Percentiles rank a stretch among this genome's conserved stretches.
Evolutionary conservation across 2,113 vertebrate genomes (phyloP).

Genomic region (Rhinichthys klamathensis): DNA sequence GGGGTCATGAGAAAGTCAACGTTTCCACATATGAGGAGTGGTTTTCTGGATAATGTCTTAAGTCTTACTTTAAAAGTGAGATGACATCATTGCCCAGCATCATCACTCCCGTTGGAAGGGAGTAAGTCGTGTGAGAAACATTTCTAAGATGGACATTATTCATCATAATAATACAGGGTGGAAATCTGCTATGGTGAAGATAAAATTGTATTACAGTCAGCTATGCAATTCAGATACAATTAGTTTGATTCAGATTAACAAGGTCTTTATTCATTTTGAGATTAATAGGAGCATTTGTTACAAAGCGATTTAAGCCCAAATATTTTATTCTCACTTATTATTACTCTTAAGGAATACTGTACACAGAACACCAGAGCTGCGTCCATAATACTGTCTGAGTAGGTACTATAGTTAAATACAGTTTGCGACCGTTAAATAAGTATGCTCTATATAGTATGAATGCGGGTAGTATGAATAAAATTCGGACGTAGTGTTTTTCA

Average conservation of each 20-base stretch:
- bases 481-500: no score
- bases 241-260: neutral
- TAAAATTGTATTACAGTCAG: neutral
- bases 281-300: neutral
- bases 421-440: no score
- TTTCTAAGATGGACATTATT: neutral
- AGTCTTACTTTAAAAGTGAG: constrained; percentile 5
- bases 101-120: neutral
- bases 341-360: no score
- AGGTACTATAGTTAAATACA: no score
- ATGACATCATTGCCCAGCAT: constrained; percentile 37
- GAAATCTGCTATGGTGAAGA: neutral
- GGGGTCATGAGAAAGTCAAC: constrained; percentile 52
- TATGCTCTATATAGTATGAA: no score
- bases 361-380: neutral
- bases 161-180: neutral
- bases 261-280: neutral
- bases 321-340: neutral
- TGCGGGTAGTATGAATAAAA: no score
- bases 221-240: neutral
- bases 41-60: constrained; percentile 32
- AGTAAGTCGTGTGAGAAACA: neutral
- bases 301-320: neutral
- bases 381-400: no score
- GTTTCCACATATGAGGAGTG: constrained; percentile 25